Base-by-base conservation (phyloP, 2,888 invertebrate genomes). In the Pseudolycoriella hygida region DNA sequence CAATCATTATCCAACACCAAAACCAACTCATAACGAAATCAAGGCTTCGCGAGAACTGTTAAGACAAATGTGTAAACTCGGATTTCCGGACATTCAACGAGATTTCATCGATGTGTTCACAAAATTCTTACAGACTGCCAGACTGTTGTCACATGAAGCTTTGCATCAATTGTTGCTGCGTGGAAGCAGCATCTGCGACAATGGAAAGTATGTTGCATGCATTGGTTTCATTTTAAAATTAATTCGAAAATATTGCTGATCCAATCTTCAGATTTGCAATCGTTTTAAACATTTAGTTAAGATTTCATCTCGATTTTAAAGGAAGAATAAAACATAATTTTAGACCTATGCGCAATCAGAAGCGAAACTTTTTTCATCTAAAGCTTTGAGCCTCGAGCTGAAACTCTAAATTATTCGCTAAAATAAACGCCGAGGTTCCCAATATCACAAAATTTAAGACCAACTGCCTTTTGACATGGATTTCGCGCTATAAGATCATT, bases 41-140 rank as follows among this genome's bases (percentile, higher is more conserved):
- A 75, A 76, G 54, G 72, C 76, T 0, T 76, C 84, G 1, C 70
- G 80, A 49, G 77, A 80, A 53, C 70, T 82, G 4, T 62, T 85
- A 15, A 80, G 79, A 56, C 63, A 72, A 53, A 69, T 86, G 60
- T 87, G 86, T 62, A 63, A 59, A 5, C 60, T 72, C 37, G 70
- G 70, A 44, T 67, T 67, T 47, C 73, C 74, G 19, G 72, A 76
- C 53, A 68, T 76, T 43, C 69, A 76, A 53, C 67, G 72, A 12
- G 71, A 72, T 50, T 76, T 76, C 54, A 73, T 78, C 11, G 72
- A 74, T 56, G 66, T 69, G 42, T 76, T 77, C 53, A 74, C 75
- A 1, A 72, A 69, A 53, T 75, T 79, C 52, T 66, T 87, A 45
- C 75, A 81, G 43, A 74, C 80, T 0, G 67, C 82, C 8, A 66